Conservation (phyloP, 2,797 vertebrate genomes). For the Tarsius wallacei region DNA sequence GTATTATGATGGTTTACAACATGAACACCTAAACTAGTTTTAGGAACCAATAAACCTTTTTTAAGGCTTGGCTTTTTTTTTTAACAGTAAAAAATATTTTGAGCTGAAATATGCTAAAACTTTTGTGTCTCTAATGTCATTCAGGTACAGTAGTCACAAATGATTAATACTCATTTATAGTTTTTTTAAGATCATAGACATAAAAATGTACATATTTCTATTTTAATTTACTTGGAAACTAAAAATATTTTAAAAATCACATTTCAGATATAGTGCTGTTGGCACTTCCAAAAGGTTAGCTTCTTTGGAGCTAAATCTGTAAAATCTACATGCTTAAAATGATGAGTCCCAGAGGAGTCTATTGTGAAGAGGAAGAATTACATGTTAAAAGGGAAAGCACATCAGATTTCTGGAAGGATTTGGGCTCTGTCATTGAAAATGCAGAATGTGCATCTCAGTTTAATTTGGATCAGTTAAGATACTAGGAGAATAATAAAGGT, state of each 20-base stretch:
- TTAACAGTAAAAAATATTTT: not conserved
- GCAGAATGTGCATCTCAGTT: slow-evolving; percentile 30
- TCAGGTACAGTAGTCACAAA: not conserved
- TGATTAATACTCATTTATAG: not conserved
- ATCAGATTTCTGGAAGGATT: not conserved
- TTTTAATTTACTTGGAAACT: not conserved
- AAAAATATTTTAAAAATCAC: not conserved
- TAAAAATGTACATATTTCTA: not conserved
- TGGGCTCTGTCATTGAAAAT: not conserved
- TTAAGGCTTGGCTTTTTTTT: not conserved
- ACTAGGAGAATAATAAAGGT: slow-evolving; percentile 57
- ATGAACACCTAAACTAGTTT: not conserved
- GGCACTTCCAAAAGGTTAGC: not conserved
- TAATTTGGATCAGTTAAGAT: slow-evolving; percentile 70
- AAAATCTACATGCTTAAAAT: not conserved
- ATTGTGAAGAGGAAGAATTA: slow-evolving; percentile 10
- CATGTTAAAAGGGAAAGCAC: not conserved
- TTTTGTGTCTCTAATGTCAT: not conserved
- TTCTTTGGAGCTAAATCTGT: not conserved
- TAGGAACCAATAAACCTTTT: not conserved
- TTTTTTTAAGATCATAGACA: not conserved
- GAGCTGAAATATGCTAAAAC: not conserved
- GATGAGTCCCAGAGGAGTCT: not conserved
- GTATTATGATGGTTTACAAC: not conserved
- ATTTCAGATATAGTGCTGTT: not conserved